A percentile compares a stretch with the other conserved stretches of the same genome.
Evolutionary conservation across 2,797 vertebrate genomes (phyloP).

Genomic region (Prunella strophiata): DNA sequence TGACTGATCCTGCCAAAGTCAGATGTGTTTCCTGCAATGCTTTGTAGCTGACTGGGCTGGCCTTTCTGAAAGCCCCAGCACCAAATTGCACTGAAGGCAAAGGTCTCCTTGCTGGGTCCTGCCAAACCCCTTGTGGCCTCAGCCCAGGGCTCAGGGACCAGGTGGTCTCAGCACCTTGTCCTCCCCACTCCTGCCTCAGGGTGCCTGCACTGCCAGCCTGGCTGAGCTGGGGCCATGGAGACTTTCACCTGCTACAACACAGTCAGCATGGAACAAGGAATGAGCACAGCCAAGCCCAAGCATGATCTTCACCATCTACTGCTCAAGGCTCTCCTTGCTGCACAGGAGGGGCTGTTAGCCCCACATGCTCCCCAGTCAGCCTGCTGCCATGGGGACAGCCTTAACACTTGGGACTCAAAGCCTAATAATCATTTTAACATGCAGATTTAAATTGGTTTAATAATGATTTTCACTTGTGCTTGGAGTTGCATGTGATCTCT

Average conservation of each 20-base stretch:
- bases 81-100: neutral
- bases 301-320: neutral
- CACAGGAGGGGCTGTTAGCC: neutral
- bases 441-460: neutral
- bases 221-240: neutral
- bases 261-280: neutral
- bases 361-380: neutral
- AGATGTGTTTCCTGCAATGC: neutral
- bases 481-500: neutral
- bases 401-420: neutral
- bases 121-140: neutral
- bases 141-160: neutral
- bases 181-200: fast-evolving
- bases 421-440: neutral
- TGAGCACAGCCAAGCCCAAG: neutral
- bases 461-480: neutral
- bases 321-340: neutral
- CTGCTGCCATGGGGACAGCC: neutral
- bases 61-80: neutral
- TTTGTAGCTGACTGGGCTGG: neutral
- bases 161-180: neutral
- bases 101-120: neutral
- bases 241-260: neutral
- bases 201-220: neutral
- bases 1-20: neutral